Evolutionary conservation across 2,888 invertebrate species (phyloP), one percentile per base, ranked within the genome.

Genomic region (Drosophila anceps): DNA sequence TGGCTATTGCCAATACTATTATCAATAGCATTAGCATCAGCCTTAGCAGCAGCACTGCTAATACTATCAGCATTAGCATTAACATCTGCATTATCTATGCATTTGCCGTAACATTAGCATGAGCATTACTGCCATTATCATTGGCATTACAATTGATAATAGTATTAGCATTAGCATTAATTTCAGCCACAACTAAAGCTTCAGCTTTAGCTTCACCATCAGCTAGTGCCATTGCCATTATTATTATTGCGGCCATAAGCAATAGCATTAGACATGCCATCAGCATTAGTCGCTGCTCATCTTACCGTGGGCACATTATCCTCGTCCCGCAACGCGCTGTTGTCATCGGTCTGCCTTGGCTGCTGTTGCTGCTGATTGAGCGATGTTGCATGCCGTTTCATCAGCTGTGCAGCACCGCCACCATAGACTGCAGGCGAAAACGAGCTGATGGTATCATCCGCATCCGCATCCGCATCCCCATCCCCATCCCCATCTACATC

Each of bases 301-400:
- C 88, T 88, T 90, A 90, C 85, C 88, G 88, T 78, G 41, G 90
- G 86, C 73, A 86, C 83, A 61, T 79, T 62, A 64, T 91, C 92
- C 63, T 71, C 58, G 61, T 91, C 92, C 59, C 60, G 43, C n/a
- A 69, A 39, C 9, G 75, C 66, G 31, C 58, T 71, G 48, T 88
- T 71, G 44, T 89, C 90, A 24, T 15, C 20, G 20, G 8, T 9
- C 70, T 92, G 91, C 35, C 80, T 84, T 44, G 70, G 55, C 39
- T 65, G 69, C 24, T 67, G 67, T 12, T 67, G 69, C 18, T 67
- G 69, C 12, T 66, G 66, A 24, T 67, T 76, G 9, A 61, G 55
- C 9, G 66, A 29, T 39, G 79, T 58, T 0, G 69, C 39, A 24
- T 72, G 73, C 1, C 83, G 79, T 61, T 83, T 84, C 18, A 73